Percentiles rank a stretch among this genome's conserved stretches.
These are phyloP conservation scores for Petroica traversi DNA, from an alignment of 2,113 vertebrate species.

Conservation along the genomic window DNA sequence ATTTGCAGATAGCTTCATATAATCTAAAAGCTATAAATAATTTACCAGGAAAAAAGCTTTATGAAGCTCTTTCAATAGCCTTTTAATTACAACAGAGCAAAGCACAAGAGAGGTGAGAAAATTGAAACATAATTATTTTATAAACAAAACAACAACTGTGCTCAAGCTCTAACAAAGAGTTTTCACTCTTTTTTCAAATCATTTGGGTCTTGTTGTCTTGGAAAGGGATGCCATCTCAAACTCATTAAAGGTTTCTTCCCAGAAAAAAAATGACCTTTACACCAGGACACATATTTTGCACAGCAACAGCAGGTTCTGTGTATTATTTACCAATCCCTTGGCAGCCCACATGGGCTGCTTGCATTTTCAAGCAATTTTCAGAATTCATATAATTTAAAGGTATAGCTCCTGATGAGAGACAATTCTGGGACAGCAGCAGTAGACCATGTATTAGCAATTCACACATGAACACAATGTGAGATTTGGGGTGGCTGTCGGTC, in stretches of 20 bases:
- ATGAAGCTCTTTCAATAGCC: not conserved
- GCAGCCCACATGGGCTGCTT: not conserved
- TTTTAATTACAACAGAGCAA: slow-evolving; percentile 1
- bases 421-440: not conserved
- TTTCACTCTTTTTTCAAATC: not conserved
- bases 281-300: not conserved
- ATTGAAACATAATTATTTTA: slow-evolving; percentile 5
- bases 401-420: not conserved
- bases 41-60: not conserved
- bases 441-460: not conserved
- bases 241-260: not conserved
- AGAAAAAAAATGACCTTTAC: not conserved
- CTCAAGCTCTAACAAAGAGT: not conserved
- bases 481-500: not conserved
- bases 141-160: not conserved
- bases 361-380: not conserved
- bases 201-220: not conserved
- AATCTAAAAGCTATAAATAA: slow-evolving; percentile 4
- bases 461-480: not conserved
- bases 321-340: not conserved
- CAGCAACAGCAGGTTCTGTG: not conserved
- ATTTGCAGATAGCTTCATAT: not conserved
- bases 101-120: not conserved
- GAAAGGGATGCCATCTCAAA: not conserved
- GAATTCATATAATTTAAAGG: not conserved